These are phyloP conservation scores for Lagenorhynchus albirostris DNA, from an alignment of 2,113 vertebrate genomes.

Conservation along the genomic window DNA sequence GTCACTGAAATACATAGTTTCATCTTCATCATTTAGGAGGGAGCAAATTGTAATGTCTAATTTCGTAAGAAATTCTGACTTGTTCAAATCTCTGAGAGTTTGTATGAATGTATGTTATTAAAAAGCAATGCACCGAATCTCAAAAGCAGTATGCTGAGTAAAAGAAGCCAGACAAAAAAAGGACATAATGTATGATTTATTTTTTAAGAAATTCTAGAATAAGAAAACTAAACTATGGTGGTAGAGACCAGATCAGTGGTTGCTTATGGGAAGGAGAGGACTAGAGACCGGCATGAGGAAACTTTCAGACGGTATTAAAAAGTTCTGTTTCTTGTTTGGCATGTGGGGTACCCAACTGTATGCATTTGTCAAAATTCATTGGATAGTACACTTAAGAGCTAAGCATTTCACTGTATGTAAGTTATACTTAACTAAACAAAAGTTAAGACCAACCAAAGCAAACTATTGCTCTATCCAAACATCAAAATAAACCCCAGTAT, in stretches of 20 bases:
- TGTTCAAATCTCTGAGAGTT: background rate
- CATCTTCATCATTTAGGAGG: background rate
- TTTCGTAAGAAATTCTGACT: slow-evolving; percentile 36
- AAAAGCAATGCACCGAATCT: background rate
- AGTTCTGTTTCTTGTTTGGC: background rate
- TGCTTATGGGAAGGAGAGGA: background rate
- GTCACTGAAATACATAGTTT: background rate
- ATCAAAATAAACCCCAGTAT: background rate
- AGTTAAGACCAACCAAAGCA: background rate
- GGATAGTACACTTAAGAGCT: background rate
- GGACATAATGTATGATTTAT: background rate
- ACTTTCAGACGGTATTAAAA: background rate
- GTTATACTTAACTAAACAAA: background rate
- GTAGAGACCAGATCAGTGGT: background rate
- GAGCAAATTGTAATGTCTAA: background rate
- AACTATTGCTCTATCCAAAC: background rate
- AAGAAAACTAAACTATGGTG: background rate
- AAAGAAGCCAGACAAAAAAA: background rate
- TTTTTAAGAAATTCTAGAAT: background rate
- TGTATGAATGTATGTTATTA: background rate
- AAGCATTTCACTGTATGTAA: background rate
- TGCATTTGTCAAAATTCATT: background rate
- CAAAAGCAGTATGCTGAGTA: background rate
- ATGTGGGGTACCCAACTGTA: background rate
- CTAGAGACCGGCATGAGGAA: background rate